Conservation (phyloP, 2,888 invertebrate genomes). For the Drosophila bunnanda region DNA sequence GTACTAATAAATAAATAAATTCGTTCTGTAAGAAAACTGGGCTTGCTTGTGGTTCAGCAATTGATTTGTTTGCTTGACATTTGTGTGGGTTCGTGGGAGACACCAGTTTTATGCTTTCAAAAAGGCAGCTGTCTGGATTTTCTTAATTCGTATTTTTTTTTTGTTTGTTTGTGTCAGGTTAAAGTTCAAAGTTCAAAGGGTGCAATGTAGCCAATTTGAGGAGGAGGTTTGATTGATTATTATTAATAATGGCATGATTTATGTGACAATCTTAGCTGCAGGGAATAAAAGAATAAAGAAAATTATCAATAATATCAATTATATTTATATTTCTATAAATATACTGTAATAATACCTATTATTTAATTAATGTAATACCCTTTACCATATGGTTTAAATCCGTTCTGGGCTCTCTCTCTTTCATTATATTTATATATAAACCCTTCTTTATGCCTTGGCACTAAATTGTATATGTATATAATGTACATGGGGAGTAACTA, state of each 20-base stretch:
- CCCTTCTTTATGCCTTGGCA: neutral
- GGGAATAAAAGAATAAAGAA: neutral
- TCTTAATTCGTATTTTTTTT: neutral
- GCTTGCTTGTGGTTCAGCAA: constrained; percentile 30
- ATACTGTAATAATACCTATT: no score
- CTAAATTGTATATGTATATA: neutral
- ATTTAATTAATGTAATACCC: neutral
- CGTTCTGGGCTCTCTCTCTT: no score
- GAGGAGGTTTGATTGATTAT: constrained; percentile 21
- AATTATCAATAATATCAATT: neutral
- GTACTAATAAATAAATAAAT: constrained; percentile 23
- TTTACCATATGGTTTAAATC: neutral
- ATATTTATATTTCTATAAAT: no score
- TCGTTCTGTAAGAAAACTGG: constrained; percentile 7
- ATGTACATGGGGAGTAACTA: constrained; percentile 14
- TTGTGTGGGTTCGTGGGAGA: constrained; percentile 2
- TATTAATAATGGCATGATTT: constrained; percentile 13
- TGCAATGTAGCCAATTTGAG: neutral
- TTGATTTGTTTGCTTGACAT: constrained; percentile 49
- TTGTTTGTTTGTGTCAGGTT: neutral
- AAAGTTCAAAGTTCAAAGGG: constrained; percentile 21
- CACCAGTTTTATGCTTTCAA: neutral
- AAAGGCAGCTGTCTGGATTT: constrained; percentile 13
- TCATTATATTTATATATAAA: neutral
- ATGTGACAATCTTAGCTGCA: neutral